Evolutionary conservation across 2,797 vertebrate species (phyloP).

Genomic region (Gila robusta): DNA sequence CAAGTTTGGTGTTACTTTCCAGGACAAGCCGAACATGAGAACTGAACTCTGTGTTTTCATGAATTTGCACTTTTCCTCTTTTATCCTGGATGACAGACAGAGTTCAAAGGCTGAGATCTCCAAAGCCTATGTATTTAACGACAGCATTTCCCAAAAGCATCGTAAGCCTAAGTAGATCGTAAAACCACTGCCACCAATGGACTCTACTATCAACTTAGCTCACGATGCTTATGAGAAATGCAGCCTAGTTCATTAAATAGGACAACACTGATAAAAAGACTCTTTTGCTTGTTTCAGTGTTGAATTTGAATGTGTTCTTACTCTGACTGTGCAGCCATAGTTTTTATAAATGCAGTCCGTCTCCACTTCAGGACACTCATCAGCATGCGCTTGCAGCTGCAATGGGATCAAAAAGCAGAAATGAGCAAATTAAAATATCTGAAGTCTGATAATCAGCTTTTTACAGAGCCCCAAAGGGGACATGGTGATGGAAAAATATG

Average conservation of each 20-base stretch:
- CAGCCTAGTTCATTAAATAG: neutral
- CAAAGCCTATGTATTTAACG: neutral
- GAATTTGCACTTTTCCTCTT: constrained; percentile 80
- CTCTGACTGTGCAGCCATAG: constrained; percentile 84
- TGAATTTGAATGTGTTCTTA: constrained; percentile 56
- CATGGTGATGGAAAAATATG: neutral
- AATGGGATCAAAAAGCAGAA: neutral
- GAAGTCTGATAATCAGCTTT: neutral
- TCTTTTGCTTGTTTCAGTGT: neutral
- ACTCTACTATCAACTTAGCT: neutral
- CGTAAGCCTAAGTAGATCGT: neutral
- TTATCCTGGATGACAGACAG: constrained; percentile 74
- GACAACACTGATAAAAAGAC: neutral
- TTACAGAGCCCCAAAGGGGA: neutral
- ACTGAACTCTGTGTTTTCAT: constrained; percentile 82
- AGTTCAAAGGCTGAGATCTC: neutral
- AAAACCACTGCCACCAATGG: neutral
- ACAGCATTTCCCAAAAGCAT: neutral
- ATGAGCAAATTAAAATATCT: constrained; percentile 11
- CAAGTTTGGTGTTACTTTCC: constrained; percentile 82
- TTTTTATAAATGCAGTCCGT: constrained; percentile 84
- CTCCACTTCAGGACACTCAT: constrained; percentile 81
- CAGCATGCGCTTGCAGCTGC: constrained; percentile 78
- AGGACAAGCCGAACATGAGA: constrained; percentile 89
- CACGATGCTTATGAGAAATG: neutral